Conservation (phyloP, 2,888 invertebrate genomes). For the Macropis europaea region DNA sequence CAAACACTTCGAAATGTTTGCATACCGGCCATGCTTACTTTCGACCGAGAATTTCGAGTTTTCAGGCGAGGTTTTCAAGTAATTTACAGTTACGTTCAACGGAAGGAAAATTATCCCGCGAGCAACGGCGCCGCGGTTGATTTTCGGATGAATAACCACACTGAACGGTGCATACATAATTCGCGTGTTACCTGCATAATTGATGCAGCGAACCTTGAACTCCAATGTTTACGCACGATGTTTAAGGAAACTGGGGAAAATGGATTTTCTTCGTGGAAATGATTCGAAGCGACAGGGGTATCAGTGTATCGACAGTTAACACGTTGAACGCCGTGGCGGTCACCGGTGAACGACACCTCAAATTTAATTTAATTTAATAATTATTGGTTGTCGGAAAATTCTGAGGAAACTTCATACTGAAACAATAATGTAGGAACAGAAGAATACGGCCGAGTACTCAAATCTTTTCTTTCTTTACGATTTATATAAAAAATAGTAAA, state of each 20-base stretch:
- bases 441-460: too few species aligned
- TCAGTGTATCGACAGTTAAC: too few species aligned
- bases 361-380: too few species aligned
- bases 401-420: too few species aligned
- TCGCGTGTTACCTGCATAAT: not conserved
- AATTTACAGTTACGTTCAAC: constrained; percentile 22
- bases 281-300: not conserved
- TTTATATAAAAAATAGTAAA: too few species aligned
- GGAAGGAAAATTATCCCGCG: constrained; percentile 11
- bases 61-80: constrained; percentile 4
- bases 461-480: too few species aligned
- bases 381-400: too few species aligned
- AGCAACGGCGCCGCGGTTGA: constrained; percentile 1
- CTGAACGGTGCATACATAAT: not conserved
- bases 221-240: not conserved
- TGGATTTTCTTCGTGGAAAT: not conserved
- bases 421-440: too few species aligned
- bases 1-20: constrained; percentile 49
- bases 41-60: constrained; percentile 7
- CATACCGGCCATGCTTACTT: constrained; percentile 5
- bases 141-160: constrained; percentile 13
- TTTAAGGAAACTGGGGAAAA: not conserved
- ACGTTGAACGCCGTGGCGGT: too few species aligned
- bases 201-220: constrained; percentile 3
- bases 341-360: too few species aligned